Percentiles rank a stretch among this genome's conserved stretches.
These are phyloP conservation scores for Alloplasta piceator DNA, from an alignment of 2,888 invertebrate species.

Conservation along the genomic window DNA sequence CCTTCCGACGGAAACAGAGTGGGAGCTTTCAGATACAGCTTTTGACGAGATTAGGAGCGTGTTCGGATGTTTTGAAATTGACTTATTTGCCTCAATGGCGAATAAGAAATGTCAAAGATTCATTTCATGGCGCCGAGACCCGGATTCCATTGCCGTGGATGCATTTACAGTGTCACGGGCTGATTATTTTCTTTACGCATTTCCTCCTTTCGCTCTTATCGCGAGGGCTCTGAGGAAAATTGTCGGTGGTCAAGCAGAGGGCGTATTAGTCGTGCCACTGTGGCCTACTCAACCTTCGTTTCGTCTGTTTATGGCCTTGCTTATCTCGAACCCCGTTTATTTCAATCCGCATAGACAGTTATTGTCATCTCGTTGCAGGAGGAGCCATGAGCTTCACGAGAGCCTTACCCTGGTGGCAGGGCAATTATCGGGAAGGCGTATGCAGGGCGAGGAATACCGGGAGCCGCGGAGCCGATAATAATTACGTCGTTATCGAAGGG, in stretches of 20 bases:
- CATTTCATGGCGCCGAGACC: too few species aligned
- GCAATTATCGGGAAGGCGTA: constrained; percentile 12
- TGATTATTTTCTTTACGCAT: neutral
- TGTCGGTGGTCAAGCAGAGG: constrained; percentile 23
- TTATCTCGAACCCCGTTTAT: constrained; percentile 1
- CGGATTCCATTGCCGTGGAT: neutral
- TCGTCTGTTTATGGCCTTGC: constrained; percentile 16
- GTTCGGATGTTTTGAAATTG: too few species aligned
- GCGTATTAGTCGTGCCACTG: constrained; percentile 21
- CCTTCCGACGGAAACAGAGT: constrained; percentile 10
- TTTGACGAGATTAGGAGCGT: too few species aligned
- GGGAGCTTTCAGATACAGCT: constrained; percentile 6
- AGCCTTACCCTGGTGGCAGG: constrained; percentile 34
- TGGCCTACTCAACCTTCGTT: constrained; percentile 38
- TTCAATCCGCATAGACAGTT: constrained; percentile 1
- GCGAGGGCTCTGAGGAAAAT: constrained; percentile 32
- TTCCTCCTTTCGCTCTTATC: constrained; percentile 24
- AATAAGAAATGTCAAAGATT: constrained; percentile 5
- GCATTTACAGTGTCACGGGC: constrained; percentile 14
- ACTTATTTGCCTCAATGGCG: too few species aligned
- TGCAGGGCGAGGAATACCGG: too few species aligned
- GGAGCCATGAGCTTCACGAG: neutral
- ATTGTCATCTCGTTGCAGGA: constrained; percentile 14
- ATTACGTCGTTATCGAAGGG: constrained; percentile 20
- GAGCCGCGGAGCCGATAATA: neutral